Evolutionary conservation across 2,888 invertebrate genomes (phyloP).

Genomic region (Flabesymbios commensalis): DNA sequence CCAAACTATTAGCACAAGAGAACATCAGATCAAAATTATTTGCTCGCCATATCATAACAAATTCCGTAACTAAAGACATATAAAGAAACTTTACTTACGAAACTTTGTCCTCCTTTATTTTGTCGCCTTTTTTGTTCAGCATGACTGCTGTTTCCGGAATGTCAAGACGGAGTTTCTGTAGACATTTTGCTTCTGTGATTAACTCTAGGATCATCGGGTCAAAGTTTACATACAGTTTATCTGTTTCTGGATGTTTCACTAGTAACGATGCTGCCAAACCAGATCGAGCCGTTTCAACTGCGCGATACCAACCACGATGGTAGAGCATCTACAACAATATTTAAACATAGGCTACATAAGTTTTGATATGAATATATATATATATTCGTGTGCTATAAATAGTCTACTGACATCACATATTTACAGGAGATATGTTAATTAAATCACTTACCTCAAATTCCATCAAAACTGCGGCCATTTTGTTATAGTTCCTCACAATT

Average conservation of each 20-base stretch:
- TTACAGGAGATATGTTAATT: too few species aligned
- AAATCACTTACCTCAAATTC: slow-evolving; percentile 56
- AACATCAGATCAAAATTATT: background rate
- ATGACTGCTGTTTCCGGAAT: slow-evolving; percentile 57
- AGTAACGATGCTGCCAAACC: slow-evolving; percentile 63
- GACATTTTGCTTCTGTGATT: slow-evolving; percentile 60
- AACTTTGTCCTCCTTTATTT: slow-evolving; percentile 50
- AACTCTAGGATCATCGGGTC: slow-evolving; percentile 60
- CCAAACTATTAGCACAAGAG: slow-evolving; percentile 41
- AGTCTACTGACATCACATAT: too few species aligned
- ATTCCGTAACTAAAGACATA: background rate
- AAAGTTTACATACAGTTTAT: slow-evolving; percentile 59
- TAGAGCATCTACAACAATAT: slow-evolving; percentile 53
- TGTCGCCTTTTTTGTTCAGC: slow-evolving; percentile 54
- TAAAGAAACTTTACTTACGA: slow-evolving; percentile 52
- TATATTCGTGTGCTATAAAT: too few species aligned
- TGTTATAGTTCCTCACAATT: slow-evolving; percentile 60
- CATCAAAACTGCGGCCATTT: slow-evolving; percentile 61
- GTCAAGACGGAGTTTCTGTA: slow-evolving; percentile 58
- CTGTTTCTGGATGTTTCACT: slow-evolving; percentile 64
- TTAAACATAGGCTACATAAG: too few species aligned
- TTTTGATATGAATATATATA: too few species aligned
- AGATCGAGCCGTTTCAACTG: slow-evolving; percentile 55
- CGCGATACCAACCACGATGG: slow-evolving; percentile 59
- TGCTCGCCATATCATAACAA: background rate